phyloP scores from a whole-genome alignment of 37 sponge, comb jelly and placozoan species.

The Bolinopsis microptera region DNA sequence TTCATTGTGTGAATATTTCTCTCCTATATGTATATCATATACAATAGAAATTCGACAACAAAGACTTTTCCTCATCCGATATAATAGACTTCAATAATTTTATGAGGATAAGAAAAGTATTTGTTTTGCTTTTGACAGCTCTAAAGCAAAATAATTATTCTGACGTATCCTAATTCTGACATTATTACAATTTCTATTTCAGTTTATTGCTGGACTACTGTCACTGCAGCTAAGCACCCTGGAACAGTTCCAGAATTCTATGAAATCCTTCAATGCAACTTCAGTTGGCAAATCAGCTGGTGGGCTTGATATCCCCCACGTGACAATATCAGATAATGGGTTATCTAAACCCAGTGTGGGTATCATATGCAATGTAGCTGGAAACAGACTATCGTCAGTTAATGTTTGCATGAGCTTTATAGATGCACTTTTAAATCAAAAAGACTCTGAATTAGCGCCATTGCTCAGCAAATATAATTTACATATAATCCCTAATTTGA shows the following conservation, averaged over 20 bases:
- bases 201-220: background rate
- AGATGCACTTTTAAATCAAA: background rate
- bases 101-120: too few species aligned
- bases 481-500: background rate
- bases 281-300: slow-evolving; percentile 9
- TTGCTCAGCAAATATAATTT: background rate
- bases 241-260: background rate
- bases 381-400: background rate
- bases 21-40: too few species aligned
- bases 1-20: too few species aligned
- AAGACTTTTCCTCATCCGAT: too few species aligned
- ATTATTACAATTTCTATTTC: too few species aligned
- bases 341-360: background rate
- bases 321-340: background rate
- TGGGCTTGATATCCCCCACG: background rate
- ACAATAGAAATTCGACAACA: too few species aligned
- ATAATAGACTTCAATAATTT: too few species aligned
- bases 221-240: background rate
- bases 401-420: background rate
- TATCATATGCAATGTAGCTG: slow-evolving; percentile 13
- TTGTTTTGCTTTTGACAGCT: too few species aligned
- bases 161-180: too few species aligned
- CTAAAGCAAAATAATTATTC: too few species aligned
- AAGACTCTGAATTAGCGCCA: background rate
- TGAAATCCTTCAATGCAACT: background rate